Evolutionary conservation across 1,140 invertebrate genomes (phyloP).

Genomic region (Pogonomyrmex californicus): DNA sequence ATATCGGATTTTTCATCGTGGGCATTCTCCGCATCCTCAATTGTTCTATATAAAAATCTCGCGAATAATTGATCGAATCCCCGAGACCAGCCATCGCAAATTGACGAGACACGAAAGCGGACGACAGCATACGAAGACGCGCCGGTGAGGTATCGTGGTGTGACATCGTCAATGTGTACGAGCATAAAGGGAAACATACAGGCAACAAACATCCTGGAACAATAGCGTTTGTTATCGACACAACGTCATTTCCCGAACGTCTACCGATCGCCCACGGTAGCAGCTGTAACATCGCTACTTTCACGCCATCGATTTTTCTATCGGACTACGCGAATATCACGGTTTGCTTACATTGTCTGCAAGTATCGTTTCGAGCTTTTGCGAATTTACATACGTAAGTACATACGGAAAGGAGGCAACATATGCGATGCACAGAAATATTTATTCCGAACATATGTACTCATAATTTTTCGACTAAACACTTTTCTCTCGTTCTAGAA

Average conservation of each 20-base stretch:
- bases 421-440: not conserved
- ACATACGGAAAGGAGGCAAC: not conserved
- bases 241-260: conserved; percentile 58
- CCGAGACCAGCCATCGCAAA: conserved; percentile 61
- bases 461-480: not conserved
- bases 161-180: conserved; percentile 70
- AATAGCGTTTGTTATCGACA: conserved; percentile 77
- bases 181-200: conserved; percentile 81
- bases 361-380: conserved; percentile 20
- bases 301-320: conserved; percentile 44
- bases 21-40: conserved; percentile 28
- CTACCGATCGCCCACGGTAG: conserved; percentile 56
- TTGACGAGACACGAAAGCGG: conserved; percentile 71
- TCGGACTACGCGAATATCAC: not conserved
- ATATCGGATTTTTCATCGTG: conserved; percentile 18
- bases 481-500: not conserved
- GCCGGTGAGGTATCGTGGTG: conserved; percentile 47
- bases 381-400: not conserved
- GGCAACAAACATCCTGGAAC: conserved; percentile 83
- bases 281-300: conserved; percentile 51
- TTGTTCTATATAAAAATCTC: conserved; percentile 32
- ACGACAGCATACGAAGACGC: conserved; percentile 63
- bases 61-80: conserved; percentile 29
- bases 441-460: not conserved
- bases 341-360: not conserved